These are phyloP conservation scores for Dascyllus trimaculatus DNA, from an alignment of 2,113 vertebrate species.

Conservation along the genomic window DNA sequence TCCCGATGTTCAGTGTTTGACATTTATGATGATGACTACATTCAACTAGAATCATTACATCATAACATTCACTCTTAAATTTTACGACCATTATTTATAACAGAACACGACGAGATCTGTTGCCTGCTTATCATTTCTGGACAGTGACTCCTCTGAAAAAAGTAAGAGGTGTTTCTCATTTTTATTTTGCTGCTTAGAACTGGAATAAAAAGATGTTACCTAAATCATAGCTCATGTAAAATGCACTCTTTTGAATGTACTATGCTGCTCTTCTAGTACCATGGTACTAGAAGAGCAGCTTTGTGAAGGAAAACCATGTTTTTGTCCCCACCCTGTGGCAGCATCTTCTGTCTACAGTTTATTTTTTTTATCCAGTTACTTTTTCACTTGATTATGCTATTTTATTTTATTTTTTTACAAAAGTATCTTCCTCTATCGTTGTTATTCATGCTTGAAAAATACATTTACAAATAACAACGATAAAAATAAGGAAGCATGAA, in stretches of 20 bases:
- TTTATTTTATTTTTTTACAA: no score
- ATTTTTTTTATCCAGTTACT: conserved; percentile 19
- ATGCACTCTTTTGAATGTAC: not conserved
- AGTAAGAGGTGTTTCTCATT: not conserved
- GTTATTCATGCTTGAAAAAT: not conserved
- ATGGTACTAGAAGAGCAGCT: not conserved
- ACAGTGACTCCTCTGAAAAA: not conserved
- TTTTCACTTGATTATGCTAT: not conserved
- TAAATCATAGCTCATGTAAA: not conserved
- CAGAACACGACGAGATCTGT: not conserved
- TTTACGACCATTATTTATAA: not conserved
- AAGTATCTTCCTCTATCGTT: not conserved
- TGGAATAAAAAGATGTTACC: no score
- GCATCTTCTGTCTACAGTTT: not conserved
- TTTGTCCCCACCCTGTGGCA: conserved; percentile 68
- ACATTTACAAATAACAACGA: no score
- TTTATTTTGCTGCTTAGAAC: not conserved
- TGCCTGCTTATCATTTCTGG: not conserved
- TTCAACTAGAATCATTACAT: not conserved
- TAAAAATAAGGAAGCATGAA: not conserved
- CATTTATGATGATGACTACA: not conserved
- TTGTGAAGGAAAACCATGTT: not conserved
- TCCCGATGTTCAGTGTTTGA: not conserved
- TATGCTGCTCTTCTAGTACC: not conserved
- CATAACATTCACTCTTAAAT: not conserved